phyloP scores from a whole-genome alignment of 2,113 vertebrate genomes.

The Sinocyclocheilus rhinocerous region DNA sequence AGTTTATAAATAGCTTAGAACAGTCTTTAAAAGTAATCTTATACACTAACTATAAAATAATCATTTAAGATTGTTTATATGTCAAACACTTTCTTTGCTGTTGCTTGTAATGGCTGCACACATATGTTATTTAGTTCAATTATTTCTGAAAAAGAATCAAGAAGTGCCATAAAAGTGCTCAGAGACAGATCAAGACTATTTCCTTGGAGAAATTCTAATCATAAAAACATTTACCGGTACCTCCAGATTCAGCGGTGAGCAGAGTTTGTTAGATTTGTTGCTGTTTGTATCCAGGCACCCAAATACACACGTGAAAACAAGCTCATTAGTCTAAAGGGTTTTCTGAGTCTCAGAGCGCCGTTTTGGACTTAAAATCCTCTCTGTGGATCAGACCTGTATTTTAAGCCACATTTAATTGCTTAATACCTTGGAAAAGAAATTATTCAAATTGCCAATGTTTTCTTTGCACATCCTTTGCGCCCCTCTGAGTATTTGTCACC shows the following conservation, averaged over 20 bases:
- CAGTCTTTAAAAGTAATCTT: background rate
- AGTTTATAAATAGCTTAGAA: background rate
- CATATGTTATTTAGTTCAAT: background rate
- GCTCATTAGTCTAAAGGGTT: conserved; percentile 45
- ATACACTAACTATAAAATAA: conserved; percentile 14
- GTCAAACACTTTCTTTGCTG: background rate
- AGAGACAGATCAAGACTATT: background rate
- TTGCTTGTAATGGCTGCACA: background rate
- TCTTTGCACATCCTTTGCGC: background rate
- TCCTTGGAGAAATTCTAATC: conserved; percentile 33
- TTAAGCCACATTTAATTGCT: conserved; percentile 32
- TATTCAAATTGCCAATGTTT: conserved; percentile 30
- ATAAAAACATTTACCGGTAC: conserved; percentile 27
- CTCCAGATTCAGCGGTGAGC: background rate
- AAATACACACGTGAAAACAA: conserved; percentile 40
- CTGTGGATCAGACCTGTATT: conserved; percentile 36
- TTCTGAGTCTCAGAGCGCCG: conserved; percentile 37
- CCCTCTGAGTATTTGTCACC: conserved; percentile 23
- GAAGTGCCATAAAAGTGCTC: background rate
- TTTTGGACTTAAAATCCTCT: conserved; percentile 29
- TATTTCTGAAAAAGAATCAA: conserved; percentile 1
- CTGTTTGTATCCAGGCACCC: conserved; percentile 55
- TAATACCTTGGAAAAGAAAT: conserved; percentile 34
- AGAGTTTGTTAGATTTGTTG: conserved; percentile 46
- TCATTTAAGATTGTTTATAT: background rate